Evolutionary conservation across 2,888 invertebrate genomes (phyloP), one percentile per base, ranked within the genome.

Genomic region (Choristoneura rosaceana): DNA sequence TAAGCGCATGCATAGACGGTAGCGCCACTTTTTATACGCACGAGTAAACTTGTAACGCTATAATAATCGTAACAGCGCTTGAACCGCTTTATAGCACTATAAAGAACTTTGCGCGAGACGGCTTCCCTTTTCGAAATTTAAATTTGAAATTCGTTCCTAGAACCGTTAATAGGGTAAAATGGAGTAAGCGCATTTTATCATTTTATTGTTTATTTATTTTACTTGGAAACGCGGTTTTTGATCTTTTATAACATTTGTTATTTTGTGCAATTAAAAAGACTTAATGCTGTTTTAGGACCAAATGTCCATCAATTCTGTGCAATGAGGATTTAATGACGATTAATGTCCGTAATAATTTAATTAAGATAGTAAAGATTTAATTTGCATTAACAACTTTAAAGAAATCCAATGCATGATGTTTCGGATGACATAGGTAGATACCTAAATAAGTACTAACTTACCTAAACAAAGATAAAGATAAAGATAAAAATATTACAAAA

Each of bases 161-260:
- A 73, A 73, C 63, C 73, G 68, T 69, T 73, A 69, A 73, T 73
- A 69, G 73, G 73, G 73, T 73, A 73, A 71, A 71, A 71, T 62
- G 71, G 66, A 58, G 71, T 71, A 71, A 71, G 67, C 61, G 58
- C 38, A 33, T 63, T 73, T 69, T 73, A 73, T 69, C 33, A 64
- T 73, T 69, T 73, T 73, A 73, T 73, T 64, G 69, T 73, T 73
- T 73, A 73, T 73, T 73, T 73, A 73, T 73, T 73, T 73, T 69
- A 73, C 73, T 68, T 45, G 73, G 73, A 73, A 73, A 71, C 67
- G 60, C 50, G 62, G 62, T 61, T 71, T 67, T 61, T 64, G 68
- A 68, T 68, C 41, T 69, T 73, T 73, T 68, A 71, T 63, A 41
- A 59, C 68, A 59, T 62, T 71, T 45, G 62, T 64, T 73, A 68